Conservation (phyloP, 2,113 vertebrate genomes). For the Lophura nycthemera region DNA sequence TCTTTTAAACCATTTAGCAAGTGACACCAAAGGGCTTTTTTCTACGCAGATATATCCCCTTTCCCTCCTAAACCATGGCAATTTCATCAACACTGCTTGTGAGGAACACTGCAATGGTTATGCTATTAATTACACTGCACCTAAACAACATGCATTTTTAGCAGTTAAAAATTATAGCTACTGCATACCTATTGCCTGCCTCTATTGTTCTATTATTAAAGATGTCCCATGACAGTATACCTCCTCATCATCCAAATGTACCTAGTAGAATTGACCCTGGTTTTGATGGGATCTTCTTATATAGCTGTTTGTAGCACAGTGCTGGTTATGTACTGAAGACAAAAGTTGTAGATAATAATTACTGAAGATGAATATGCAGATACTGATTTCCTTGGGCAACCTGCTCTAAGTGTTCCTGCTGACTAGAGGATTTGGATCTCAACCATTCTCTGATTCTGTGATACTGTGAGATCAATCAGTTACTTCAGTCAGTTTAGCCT, state of each 20-base stretch:
- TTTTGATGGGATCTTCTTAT: background rate
- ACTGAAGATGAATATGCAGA: background rate
- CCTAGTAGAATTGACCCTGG: background rate
- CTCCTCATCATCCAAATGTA: background rate
- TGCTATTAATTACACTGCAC: rapidly evolving
- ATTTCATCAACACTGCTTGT: background rate
- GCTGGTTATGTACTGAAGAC: background rate
- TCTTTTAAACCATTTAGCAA: background rate
- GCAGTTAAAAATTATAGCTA: background rate
- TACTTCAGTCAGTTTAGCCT: background rate
- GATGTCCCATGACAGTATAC: background rate
- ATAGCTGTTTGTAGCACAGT: background rate
- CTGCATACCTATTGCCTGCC: background rate
- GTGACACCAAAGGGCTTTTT: rapidly evolving
- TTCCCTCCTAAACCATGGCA: background rate
- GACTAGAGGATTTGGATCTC: background rate
- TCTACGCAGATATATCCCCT: background rate
- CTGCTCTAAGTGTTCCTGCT: background rate
- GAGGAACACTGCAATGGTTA: background rate
- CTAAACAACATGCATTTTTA: background rate
- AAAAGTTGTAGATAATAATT: background rate
- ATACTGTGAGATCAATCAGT: background rate
- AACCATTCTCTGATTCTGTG: background rate
- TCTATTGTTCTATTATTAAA: background rate
- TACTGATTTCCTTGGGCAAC: background rate